phyloP scores from a whole-genome alignment of 1,140 invertebrate species.

The Muscidifurax raptorellus region DNA sequence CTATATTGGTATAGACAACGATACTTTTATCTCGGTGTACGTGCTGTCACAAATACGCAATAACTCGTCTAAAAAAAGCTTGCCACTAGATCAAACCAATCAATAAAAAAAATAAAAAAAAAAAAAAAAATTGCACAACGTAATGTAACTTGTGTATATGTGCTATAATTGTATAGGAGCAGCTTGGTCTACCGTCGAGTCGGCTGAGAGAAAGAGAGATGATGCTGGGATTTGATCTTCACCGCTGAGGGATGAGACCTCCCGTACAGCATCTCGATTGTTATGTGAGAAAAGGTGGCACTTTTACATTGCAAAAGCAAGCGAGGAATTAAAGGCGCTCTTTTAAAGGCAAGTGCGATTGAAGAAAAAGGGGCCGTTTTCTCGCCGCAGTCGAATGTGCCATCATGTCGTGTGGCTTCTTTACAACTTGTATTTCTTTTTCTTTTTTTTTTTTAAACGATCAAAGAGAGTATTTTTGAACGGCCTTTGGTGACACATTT shows the following conservation, averaged over 20 bases:
- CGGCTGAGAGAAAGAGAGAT: slow-evolving; percentile 31
- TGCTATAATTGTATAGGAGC: slow-evolving; percentile 49
- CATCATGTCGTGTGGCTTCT: neutral
- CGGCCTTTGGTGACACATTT: slow-evolving; percentile 27
- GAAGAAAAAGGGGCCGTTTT: neutral
- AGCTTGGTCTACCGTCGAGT: slow-evolving; percentile 39
- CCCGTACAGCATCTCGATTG: neutral
- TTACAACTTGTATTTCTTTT: neutral
- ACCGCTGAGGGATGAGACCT: slow-evolving; percentile 29
- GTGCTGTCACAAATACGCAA: neutral
- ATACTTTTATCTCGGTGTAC: slow-evolving; percentile 47
- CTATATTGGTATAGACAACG: neutral
- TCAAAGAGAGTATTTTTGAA: neutral
- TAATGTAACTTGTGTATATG: slow-evolving; percentile 46
- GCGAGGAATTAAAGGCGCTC: neutral
- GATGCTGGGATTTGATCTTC: slow-evolving; percentile 26
- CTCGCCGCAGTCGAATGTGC: neutral
- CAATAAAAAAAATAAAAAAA: neutral
- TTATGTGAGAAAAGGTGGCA: slow-evolving; percentile 2
- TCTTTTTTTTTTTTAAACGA: neutral
- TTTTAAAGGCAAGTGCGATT: slow-evolving; percentile 31
- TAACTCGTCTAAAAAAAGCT: slow-evolving; percentile 10
- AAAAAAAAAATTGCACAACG: slow-evolving; percentile 34
- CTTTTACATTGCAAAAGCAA: slow-evolving; percentile 1
- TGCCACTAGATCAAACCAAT: neutral